Evolutionary conservation across 2,888 invertebrate genomes (phyloP), one percentile per base, ranked within the genome.

Genomic region (Sipha maydis): DNA sequence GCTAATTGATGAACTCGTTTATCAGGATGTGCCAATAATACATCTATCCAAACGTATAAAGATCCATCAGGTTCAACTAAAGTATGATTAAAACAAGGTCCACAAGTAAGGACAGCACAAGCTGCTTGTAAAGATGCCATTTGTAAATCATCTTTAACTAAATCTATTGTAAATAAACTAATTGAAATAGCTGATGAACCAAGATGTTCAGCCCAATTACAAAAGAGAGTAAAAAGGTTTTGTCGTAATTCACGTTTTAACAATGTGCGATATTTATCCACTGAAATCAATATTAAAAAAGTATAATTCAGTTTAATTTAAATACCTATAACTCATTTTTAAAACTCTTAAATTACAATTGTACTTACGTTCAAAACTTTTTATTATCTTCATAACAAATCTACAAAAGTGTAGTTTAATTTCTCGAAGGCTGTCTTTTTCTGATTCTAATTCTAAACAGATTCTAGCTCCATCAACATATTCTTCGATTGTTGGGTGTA

Each of bases 91-190:
- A 99, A 99, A 91, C 98, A 97, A 0, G 98, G 96, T 0, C 99
- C 99, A 92, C 99, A 99, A 91, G 98, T 98, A 2, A 99, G 94
- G 48, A 99, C 93, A 19, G 98, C 97, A 90, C 98, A 97, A 97
- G 99, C 98, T 3, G 99, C 99, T 93, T 98, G 94, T 85, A 95
- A 92, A 19, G 95, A 95, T 82, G 95, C 93, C 79, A 94, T 92
- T 91, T 95, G 94, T 86, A 95, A 92, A 88, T 94, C 92, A 89
- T 94, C 94, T 90, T 94, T 94, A 67, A 93, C 92, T 80, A 93
- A 92, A 67, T 82, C 82, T 21, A 77, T 89, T 0, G 54, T 78
- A 19, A 84, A 34, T 85, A 90, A 89, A 56, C 86, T 89, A 19
- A 82, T 73, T 19, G 89, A 76, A 25, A 83, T 73, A 76, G 85